phyloP scores from a whole-genome alignment of 53 echinoderm and acorn worm genomes.

The Hippasteria phrygiana region DNA sequence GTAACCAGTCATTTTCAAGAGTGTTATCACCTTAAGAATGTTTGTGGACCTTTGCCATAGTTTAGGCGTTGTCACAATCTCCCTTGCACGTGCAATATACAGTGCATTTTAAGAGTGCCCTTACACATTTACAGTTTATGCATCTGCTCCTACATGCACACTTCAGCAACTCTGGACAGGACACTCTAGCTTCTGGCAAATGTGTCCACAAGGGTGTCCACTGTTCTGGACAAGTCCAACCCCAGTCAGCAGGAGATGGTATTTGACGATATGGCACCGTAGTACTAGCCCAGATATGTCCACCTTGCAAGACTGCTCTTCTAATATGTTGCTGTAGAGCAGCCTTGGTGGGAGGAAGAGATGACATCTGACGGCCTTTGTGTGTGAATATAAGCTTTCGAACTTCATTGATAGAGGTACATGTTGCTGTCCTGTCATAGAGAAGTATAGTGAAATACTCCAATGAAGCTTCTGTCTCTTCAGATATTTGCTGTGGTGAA shows the following conservation, averaged over 20 bases:
- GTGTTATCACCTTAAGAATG: no score
- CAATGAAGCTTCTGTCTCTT: slow-evolving; percentile 43
- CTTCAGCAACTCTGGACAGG: slow-evolving; percentile 39
- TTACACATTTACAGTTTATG: slow-evolving; percentile 4
- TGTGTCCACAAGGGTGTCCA: slow-evolving; percentile 57
- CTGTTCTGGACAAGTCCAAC: slow-evolving; percentile 7
- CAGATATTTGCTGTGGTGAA: neutral
- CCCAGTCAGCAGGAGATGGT: slow-evolving; percentile 43
- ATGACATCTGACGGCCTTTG: neutral
- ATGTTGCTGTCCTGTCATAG: slow-evolving; percentile 50
- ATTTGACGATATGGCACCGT: neutral
- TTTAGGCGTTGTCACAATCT: no score
- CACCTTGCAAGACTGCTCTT: slow-evolving; percentile 12
- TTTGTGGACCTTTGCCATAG: no score
- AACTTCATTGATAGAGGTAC: slow-evolving; percentile 29
- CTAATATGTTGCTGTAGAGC: slow-evolving; percentile 16
- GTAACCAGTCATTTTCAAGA: no score
- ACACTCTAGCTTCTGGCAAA: slow-evolving; percentile 40
- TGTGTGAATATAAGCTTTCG: slow-evolving; percentile 45
- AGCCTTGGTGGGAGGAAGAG: slow-evolving; percentile 41
- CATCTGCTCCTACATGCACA: slow-evolving; percentile 54
- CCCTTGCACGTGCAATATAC: no score
- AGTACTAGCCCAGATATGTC: neutral
- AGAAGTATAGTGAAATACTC: slow-evolving; percentile 64
- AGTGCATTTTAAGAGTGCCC: no score